These are phyloP conservation scores for Sanderia malayensis DNA, from an alignment of 30 jellyfish, hydroid and myxozoan genomes.

Conservation along the genomic window DNA sequence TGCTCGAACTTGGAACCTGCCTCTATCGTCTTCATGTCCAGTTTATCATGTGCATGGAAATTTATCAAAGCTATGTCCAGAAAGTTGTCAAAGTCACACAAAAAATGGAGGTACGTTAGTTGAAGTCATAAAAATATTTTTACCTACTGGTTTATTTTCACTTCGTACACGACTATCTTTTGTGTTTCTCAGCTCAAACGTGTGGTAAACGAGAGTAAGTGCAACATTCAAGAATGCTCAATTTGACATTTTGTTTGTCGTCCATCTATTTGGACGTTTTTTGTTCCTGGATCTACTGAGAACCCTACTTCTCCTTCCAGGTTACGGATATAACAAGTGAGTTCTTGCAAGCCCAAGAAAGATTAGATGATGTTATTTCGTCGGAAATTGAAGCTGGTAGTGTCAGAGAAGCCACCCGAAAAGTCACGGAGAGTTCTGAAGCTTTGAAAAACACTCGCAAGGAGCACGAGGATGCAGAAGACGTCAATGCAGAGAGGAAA, in stretches of 20 bases:
- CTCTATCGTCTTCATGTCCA: slow-evolving; percentile 88
- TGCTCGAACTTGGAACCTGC: slow-evolving; percentile 68
- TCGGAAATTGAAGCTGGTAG: background rate
- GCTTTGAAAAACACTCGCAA: background rate
- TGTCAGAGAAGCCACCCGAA: background rate
- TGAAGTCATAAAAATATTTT: too few relatives aligned
- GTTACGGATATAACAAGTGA: slow-evolving; percentile 14
- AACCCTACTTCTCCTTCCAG: too few relatives aligned
- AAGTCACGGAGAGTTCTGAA: background rate
- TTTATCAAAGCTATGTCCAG: slow-evolving; percentile 66
- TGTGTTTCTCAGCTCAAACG: too few relatives aligned
- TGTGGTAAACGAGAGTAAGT: too few relatives aligned
- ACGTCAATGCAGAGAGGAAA: background rate
- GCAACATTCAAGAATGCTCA: too few relatives aligned
- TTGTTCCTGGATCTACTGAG: too few relatives aligned
- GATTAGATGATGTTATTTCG: background rate
- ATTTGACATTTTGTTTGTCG: too few relatives aligned
- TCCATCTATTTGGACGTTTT: too few relatives aligned
- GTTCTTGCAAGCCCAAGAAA: background rate
- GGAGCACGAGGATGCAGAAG: background rate
- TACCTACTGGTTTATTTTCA: too few relatives aligned
- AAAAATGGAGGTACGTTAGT: slow-evolving; percentile 62
- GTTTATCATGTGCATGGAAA: slow-evolving; percentile 88
- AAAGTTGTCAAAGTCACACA: slow-evolving; percentile 41
- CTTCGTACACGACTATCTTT: too few relatives aligned